These are phyloP conservation scores for Mergus octosetaceus DNA, from an alignment of 2,797 vertebrate genomes.

Conservation along the genomic window DNA sequence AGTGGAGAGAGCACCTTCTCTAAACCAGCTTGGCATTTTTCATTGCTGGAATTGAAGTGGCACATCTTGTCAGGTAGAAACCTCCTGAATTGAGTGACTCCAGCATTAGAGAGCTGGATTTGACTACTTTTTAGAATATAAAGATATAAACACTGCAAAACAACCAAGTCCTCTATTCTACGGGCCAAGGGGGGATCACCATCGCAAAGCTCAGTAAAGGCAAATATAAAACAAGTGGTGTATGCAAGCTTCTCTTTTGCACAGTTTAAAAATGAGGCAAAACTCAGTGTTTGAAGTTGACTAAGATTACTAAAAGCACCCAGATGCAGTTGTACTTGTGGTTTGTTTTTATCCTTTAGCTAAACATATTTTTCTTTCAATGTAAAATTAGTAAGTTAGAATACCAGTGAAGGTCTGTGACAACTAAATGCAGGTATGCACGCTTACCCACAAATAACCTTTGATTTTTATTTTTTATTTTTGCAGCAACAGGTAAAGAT, in stretches of 20 bases:
- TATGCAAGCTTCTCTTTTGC: background rate
- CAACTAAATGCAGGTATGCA: constrained; percentile 21
- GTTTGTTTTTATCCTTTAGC: constrained; percentile 55
- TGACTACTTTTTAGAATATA: background rate
- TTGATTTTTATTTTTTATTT: background rate
- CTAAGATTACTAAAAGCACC: background rate
- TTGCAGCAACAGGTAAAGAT: constrained; percentile 58
- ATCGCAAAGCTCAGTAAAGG: background rate
- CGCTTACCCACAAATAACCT: constrained; percentile 43
- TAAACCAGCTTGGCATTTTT: background rate
- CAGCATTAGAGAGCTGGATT: background rate
- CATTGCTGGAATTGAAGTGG: background rate
- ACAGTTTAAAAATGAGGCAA: background rate
- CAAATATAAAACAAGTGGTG: background rate
- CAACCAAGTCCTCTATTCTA: background rate
- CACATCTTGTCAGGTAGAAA: background rate
- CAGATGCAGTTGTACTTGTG: background rate
- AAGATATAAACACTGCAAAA: background rate
- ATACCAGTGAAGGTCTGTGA: constrained; percentile 29
- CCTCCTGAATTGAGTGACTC: background rate
- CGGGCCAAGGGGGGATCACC: background rate
- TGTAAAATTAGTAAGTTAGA: background rate
- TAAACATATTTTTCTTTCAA: constrained; percentile 45
- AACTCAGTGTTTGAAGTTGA: background rate
- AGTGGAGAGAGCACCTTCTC: background rate